These are phyloP conservation scores for Drosophila sturtevanti DNA, from an alignment of 1,140 invertebrate species.

Conservation along the genomic window DNA sequence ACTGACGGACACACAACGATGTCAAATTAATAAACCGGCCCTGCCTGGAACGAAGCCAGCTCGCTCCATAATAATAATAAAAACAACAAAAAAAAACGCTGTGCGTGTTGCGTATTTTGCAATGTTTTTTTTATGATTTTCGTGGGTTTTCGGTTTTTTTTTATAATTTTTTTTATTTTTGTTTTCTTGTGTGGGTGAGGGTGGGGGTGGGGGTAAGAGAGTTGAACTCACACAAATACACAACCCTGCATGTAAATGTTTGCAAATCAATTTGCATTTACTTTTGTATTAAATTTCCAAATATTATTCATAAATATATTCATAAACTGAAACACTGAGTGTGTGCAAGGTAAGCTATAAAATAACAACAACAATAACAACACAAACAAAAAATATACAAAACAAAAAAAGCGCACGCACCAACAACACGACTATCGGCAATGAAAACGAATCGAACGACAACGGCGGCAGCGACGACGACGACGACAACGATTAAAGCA, in stretches of 20 bases:
- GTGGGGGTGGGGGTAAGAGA: constrained; percentile 35
- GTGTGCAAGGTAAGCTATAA: neutral
- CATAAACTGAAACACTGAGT: neutral
- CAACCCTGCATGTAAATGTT: constrained; percentile 57
- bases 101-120: constrained; percentile 46
- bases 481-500: constrained; percentile 24
- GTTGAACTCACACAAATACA: constrained; percentile 11
- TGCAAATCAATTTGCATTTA: constrained; percentile 72
- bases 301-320: constrained; percentile 31
- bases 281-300: constrained; percentile 64
- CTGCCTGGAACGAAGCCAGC: constrained; percentile 35
- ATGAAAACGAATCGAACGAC: constrained; percentile 36
- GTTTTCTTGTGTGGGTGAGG: too few relatives aligned
- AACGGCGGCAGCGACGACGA: constrained; percentile 33
- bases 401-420: constrained; percentile 41
- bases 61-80: constrained; percentile 12
- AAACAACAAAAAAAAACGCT: constrained; percentile 19
- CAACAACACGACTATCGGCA: constrained; percentile 52
- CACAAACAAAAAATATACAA: constrained; percentile 28
- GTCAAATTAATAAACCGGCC: constrained; percentile 79
- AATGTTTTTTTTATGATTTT: constrained; percentile 41
- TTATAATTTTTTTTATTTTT: constrained; percentile 41
- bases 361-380: constrained; percentile 15
- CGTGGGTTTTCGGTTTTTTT: constrained; percentile 9
- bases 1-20: constrained; percentile 49